A percentile compares a stretch with the other conserved stretches of the same genome.
These are phyloP conservation scores for Anhinga rufa DNA, from an alignment of 2,113 vertebrate genomes.

Conservation along the genomic window DNA sequence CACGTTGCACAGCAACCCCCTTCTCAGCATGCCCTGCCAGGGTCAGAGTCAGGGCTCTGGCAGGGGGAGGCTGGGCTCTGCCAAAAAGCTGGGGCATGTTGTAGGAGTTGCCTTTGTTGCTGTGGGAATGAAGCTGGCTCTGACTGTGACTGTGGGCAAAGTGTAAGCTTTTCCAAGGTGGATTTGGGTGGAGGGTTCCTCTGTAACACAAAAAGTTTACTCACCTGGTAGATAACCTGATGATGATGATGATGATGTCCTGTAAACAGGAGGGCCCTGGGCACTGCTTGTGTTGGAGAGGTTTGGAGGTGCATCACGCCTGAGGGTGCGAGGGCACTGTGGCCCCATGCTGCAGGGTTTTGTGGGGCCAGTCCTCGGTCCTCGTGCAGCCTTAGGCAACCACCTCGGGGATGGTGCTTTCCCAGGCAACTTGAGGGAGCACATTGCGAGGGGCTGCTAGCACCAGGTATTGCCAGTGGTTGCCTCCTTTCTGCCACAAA, in stretches of 20 bases:
- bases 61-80: neutral
- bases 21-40: neutral
- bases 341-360: neutral
- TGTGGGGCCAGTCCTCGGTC: neutral
- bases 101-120: neutral
- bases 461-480: neutral
- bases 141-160: neutral
- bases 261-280: neutral
- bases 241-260: neutral
- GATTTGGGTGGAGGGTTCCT: neutral
- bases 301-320: neutral
- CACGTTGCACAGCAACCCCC: slow-evolving; percentile 13
- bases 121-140: neutral
- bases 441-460: neutral
- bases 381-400: neutral
- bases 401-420: neutral
- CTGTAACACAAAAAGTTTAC: neutral
- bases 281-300: neutral
- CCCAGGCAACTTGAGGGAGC: neutral
- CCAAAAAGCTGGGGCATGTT: neutral
- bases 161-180: neutral
- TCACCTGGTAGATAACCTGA: neutral
- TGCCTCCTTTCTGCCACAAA: neutral
- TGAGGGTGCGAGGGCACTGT: neutral
- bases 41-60: neutral